Evolutionary conservation across 2,797 vertebrate species (phyloP), one percentile per base, ranked within the genome.

Genomic region (Somateria mollissima): DNA sequence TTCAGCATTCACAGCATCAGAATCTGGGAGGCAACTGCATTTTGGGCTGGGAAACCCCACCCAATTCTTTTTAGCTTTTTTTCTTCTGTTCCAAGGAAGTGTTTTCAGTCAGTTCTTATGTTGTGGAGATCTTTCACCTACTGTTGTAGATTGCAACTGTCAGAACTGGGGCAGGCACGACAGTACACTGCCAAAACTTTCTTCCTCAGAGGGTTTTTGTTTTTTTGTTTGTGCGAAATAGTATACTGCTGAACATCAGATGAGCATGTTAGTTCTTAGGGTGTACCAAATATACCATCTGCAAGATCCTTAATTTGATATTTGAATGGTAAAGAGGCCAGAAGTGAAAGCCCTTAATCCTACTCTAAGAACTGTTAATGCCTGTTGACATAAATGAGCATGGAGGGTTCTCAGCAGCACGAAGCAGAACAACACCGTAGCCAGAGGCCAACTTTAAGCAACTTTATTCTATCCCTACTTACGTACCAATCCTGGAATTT

Each of bases 311-410:
- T n/a, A 21, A 0, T 62, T 60, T 47, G 66, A 8, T 69, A 28
- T 47, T 43, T 58, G 54, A 41, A 11, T 64, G 73, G 82, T 72
- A 3, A 34, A 85, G 84, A 36, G 84, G 37, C 49, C 78, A 83
- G 54, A 28, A 87, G 65, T 20, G 85, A 75, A 87, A 89, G 86
- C 78, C 3, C n/a, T 61, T 89, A 69, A 83, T 90, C 72, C 91
- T 82, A 6, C 84, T 11, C 30, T 61, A 25, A 83, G 85, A 77
- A 1, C 91, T 66, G 62, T 67, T 84, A 49, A 62, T 86, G 72
- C 84, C 78, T 64, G 39, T 45, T 95, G 95, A 84, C 80, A 65
- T 57, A 53, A 84, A 84, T 53, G 86, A 70, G 41, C 21, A 5
- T 36, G 61, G 78, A 77, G 67, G 61, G 72, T 71, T 83, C 92